Percentiles rank a stretch among this genome's conserved stretches.
These are phyloP conservation scores for Elaphurus davidianus DNA, from an alignment of 2,113 vertebrate species.

Conservation along the genomic window DNA sequence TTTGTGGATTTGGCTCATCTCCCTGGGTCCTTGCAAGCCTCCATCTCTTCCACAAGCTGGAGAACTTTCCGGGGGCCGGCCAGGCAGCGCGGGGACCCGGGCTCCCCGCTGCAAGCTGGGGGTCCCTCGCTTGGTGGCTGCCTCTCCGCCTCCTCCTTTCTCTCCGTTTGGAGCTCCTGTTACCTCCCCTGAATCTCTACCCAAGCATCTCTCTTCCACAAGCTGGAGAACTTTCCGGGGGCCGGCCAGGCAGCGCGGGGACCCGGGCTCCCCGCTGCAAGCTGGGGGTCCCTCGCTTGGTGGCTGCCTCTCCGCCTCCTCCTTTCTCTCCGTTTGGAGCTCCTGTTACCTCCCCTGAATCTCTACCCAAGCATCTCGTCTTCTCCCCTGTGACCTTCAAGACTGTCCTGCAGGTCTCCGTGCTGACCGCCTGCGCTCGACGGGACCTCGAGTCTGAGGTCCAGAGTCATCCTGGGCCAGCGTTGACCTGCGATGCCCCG, in stretches of 20 bases:
- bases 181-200: too few species aligned
- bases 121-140: fast-evolving
- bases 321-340: not conserved
- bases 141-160: too few species aligned
- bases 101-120: not conserved
- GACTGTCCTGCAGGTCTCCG: fast-evolving
- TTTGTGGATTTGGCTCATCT: fast-evolving
- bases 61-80: fast-evolving
- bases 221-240: fast-evolving
- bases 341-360: not conserved
- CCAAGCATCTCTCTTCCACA: too few species aligned
- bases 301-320: too few species aligned
- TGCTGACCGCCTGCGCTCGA: not conserved
- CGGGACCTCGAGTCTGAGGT: fast-evolving
- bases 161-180: not conserved
- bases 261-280: fast-evolving
- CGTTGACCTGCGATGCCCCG: not conserved
- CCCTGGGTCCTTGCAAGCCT: not conserved
- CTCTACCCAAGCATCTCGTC: fast-evolving
- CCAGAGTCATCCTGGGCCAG: not conserved
- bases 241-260: not conserved
- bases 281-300: too few species aligned
- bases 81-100: fast-evolving
- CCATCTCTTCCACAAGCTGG: too few species aligned
- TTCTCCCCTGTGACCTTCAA: too few species aligned